These are phyloP conservation scores for Palythoa caribaeorum DNA, from an alignment of 92 coral and sea anemone genomes.

Conservation along the genomic window DNA sequence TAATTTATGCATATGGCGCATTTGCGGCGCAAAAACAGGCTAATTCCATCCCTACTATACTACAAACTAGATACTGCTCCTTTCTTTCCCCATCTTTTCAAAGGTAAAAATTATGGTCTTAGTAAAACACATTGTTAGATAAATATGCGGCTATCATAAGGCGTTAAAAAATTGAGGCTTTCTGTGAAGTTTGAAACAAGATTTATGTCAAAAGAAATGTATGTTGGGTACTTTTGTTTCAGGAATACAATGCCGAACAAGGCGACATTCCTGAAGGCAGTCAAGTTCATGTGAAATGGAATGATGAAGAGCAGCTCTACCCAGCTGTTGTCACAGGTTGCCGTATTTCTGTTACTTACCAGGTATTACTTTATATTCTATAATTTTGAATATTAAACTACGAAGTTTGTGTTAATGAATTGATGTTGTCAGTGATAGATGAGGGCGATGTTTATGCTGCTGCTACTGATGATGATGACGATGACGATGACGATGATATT, in stretches of 20 bases:
- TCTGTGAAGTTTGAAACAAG: too few species aligned
- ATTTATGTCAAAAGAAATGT: too few species aligned
- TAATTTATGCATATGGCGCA: too few species aligned
- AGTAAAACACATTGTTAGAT: too few species aligned
- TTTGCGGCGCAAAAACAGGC: too few species aligned
- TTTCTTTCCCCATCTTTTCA: too few species aligned
- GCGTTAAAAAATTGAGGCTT: too few species aligned
- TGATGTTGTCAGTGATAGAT: not conserved
- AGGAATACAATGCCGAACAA: conserved; percentile 67
- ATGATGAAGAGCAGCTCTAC: conserved; percentile 67
- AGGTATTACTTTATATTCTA: conserved; percentile 48
- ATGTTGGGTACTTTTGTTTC: not conserved
- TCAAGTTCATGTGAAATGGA: conserved; percentile 76
- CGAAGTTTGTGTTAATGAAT: not conserved
- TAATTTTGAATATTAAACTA: not conserved
- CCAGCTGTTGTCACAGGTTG: conserved; percentile 79
- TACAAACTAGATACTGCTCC: too few species aligned
- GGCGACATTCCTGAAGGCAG: conserved; percentile 83
- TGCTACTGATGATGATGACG: not conserved
- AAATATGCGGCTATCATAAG: too few species aligned
- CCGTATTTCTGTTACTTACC: conserved; percentile 81
- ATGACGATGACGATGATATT: too few species aligned
- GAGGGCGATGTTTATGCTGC: not conserved
- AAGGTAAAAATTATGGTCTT: too few species aligned
- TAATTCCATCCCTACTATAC: too few species aligned